Evolutionary conservation across 2,797 vertebrate species (phyloP), one percentile per base, ranked within the genome.

Genomic region (Propithecus perrieri): DNA sequence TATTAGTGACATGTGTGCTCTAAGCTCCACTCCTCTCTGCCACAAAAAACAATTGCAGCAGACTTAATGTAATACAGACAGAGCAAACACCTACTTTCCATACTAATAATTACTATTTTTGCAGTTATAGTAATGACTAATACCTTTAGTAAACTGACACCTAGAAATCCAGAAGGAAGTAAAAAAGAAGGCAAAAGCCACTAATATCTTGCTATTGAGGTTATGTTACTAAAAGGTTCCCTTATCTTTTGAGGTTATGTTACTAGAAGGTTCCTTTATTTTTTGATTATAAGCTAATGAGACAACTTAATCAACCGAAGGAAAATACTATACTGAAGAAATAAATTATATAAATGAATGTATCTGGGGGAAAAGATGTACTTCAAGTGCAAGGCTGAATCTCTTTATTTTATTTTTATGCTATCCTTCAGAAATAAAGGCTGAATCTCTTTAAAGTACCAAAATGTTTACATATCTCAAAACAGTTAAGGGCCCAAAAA

Each of bases 281-380:
- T 92, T 94, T 74, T 85, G 3, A 96, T 85, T 26, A 97, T 89
- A 97, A 93, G 46, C 89, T 88, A 94, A 79, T 57, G 33, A 96
- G 89, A 85, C 50, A 97, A 94, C 69, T 96, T 65, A 94, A 57
- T 50, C 65, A 96, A 96, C 89, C 11, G 2, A 90, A 92, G 46
- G 43, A 83, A 90, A 96, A 90, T 55, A 80, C 33, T 38, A 95
- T 50, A 81, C 55, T 91, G 41, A 80, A 91, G 30, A 96, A 95
- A 95, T 86, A 57, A 88, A 89, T 71, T 78, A n/a, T 86, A 41
- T 50, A 95, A 93, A 18, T 96, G 74, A 94, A 76, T 50, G 48
- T 14, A 84, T 48, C 26, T 30, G 35, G 48, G 74, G 46, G 5
- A 63, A 69, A 92, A 81, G 22, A 89, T 67, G 33, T 50, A 18